These are phyloP conservation scores for Pontoporia blainvillei DNA, from an alignment of 2,113 vertebrate genomes.

Conservation along the genomic window DNA sequence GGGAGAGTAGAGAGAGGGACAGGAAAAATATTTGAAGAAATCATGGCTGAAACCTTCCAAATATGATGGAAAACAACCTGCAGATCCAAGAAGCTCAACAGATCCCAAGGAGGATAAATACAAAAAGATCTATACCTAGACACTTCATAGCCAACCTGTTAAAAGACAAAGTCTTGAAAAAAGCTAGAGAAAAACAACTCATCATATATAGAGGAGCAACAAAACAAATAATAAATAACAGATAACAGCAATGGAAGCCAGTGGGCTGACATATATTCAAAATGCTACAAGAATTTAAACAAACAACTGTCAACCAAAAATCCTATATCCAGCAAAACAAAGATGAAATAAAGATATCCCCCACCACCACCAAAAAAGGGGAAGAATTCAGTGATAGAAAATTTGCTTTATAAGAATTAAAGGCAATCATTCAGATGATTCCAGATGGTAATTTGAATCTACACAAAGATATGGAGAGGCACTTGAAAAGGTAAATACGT, in stretches of 20 bases:
- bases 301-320: background rate
- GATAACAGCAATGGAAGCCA: background rate
- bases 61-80: background rate
- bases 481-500: background rate
- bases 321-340: background rate
- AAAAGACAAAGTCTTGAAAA: background rate
- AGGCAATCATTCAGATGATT: background rate
- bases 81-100: background rate
- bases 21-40: background rate
- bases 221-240: background rate
- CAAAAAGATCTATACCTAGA: background rate
- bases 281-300: background rate
- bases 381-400: background rate
- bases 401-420: background rate
- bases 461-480: background rate
- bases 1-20: background rate
- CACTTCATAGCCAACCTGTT: background rate
- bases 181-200: background rate
- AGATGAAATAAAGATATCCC: background rate
- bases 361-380: background rate
- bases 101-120: background rate
- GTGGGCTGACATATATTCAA: background rate
- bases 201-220: background rate
- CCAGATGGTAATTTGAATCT: background rate
- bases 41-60: background rate